Conservation (phyloP, 2,888 invertebrate genomes). For the Athetis lepigone region DNA sequence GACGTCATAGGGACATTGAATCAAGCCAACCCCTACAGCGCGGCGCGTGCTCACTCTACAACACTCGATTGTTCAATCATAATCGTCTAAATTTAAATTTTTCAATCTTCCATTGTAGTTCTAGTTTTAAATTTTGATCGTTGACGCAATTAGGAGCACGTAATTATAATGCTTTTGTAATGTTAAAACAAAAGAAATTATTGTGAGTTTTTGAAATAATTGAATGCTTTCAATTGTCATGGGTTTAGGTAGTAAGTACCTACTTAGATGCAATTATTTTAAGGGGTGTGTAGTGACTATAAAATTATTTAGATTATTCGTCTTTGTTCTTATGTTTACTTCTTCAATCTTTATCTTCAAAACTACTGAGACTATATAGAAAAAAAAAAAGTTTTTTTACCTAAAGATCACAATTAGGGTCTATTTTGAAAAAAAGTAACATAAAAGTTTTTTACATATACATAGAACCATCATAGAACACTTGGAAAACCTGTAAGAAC, state of each 20-base stretch:
- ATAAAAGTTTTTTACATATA: no score
- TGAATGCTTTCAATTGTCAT: slow-evolving; percentile 3
- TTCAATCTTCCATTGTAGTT: slow-evolving; percentile 76
- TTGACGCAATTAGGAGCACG: slow-evolving; percentile 73
- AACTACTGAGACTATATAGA: no score
- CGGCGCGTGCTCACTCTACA: slow-evolving; percentile 82
- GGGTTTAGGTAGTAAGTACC: not conserved
- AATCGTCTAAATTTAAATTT: slow-evolving; percentile 81
- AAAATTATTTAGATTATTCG: no score
- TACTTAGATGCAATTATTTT: no score
- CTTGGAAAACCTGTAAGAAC: no score
- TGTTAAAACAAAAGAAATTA: slow-evolving; percentile 46
- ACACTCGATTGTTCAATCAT: slow-evolving; percentile 79
- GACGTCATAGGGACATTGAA: slow-evolving; percentile 66
- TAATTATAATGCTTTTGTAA: slow-evolving; percentile 64
- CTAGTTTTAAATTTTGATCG: slow-evolving; percentile 70
- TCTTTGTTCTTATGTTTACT: no score
- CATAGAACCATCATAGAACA: no score
- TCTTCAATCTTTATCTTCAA: no score
- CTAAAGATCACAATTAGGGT: no score
- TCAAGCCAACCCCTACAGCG: slow-evolving; percentile 71
- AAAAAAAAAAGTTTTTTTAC: no score
- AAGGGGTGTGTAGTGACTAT: no score
- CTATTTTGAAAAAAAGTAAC: no score
- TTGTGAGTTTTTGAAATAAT: slow-evolving; percentile 25